Base-by-base conservation (phyloP, 1,140 invertebrate genomes). In the Sycobia sp. region DNA sequence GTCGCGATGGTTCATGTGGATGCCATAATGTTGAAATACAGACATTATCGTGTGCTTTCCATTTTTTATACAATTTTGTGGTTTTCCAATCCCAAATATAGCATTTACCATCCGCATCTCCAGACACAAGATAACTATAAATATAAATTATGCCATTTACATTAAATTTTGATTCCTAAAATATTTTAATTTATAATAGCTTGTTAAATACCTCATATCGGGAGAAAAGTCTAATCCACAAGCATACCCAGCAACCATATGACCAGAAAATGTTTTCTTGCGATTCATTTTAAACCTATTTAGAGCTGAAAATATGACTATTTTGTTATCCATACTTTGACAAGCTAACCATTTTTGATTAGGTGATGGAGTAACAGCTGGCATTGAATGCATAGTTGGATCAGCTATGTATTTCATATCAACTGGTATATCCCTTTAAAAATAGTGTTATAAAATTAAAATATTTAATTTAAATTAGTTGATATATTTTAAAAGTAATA, bases 341-440 rank as follows among this genome's bases (percentile, higher is more conserved):
- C 97, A 99, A 0, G 97, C 96, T 41, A 99, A 84, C 97, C 97
- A 99, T 83, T 99, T 99, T 73, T 94, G 92, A 84, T 99, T 99
- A 2, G 95, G 96, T 1, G 96, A 91, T 14, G 91, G 84, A 0
- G 95, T 95, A 0, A 99, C 96, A 1, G 95, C 91, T 0, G 98
- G 98, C 90, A 99, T 98, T 5, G 96, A 98, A 83, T 99, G 97
- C 95, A 99, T 98, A 2, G 93, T 91, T 3, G 97, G 97, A 84
- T 99, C 97, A n/a, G 97, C 97, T 71, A 99, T 99, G 76, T 99
- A 98, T 79, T 99, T 99, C 90, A 99, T 99, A 79, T 99, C 97
- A 3, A 99, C 97, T 0, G 97, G 98, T 76, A 99, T 98, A 78
- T 99, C 96, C 91, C 91, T 93, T n/a, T n/a, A n/a, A n/a, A n/a